Conservation (phyloP, 2,113 vertebrate genomes). For the Ancistrus triradiatus region DNA sequence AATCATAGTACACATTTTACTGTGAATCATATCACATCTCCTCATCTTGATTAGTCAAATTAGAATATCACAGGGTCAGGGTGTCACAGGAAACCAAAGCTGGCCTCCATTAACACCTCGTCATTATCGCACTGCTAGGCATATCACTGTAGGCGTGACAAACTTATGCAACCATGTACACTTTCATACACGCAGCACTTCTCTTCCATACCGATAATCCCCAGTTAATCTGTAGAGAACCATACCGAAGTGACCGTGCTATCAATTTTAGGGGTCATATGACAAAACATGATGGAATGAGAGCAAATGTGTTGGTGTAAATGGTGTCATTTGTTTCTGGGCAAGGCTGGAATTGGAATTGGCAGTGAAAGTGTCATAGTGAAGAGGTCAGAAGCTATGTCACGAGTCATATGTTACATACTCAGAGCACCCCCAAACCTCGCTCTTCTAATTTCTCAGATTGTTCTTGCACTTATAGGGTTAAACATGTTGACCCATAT, state of each 20-base stretch:
- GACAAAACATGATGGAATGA: conserved; percentile 1
- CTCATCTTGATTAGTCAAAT: conserved; percentile 8
- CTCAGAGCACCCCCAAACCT: conserved; percentile 10
- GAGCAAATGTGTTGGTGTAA: background rate
- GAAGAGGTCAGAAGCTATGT: conserved; percentile 28
- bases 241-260: background rate
- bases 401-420: conserved; percentile 26
- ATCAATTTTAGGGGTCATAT: conserved; percentile 19
- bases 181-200: conserved; percentile 17
- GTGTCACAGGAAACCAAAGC: conserved; percentile 29
- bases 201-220: conserved; percentile 9
- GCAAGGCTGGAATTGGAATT: conserved; percentile 21
- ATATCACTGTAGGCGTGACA: conserved; percentile 37
- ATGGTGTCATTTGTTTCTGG: background rate
- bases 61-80: conserved; percentile 19
- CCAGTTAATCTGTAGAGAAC: background rate
- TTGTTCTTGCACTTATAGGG: conserved; percentile 27
- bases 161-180: conserved; percentile 27
- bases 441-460: conserved; percentile 37
- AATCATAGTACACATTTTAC: too few species aligned
- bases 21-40: too few species aligned
- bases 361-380: conserved; percentile 28
- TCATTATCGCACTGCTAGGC: conserved; percentile 43
- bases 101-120: conserved; percentile 43
- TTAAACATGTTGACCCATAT: conserved; percentile 36